Evolutionary conservation across 2,888 invertebrate species (phyloP).

Genomic region (Melinopterus prodromus): DNA sequence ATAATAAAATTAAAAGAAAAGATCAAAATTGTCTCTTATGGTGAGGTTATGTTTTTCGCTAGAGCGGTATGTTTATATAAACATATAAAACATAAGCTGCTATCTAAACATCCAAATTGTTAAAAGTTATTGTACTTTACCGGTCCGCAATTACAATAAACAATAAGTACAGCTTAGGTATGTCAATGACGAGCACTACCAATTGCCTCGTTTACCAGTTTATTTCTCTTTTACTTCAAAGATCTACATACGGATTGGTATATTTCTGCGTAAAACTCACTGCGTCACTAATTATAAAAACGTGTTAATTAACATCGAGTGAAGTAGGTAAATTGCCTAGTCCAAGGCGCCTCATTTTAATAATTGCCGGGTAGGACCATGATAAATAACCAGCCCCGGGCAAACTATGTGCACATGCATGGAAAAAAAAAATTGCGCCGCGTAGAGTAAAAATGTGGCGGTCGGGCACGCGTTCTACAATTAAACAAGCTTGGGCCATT

Average conservation of each 20-base stretch:
- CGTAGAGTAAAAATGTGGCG: not conserved
- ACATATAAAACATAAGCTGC: too few relatives aligned
- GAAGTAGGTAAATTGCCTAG: not conserved
- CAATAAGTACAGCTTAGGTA: not conserved
- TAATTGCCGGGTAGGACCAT: not conserved
- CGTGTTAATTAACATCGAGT: not conserved
- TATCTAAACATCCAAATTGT: too few relatives aligned
- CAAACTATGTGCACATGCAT: not conserved
- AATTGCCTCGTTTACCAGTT: not conserved
- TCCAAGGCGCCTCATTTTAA: not conserved
- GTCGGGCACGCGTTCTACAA: not conserved
- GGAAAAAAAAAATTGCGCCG: not conserved
- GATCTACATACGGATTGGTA: not conserved
- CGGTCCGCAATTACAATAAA: not conserved
- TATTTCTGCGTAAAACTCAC: not conserved
- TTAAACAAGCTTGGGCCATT: not conserved
- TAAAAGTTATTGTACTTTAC: too few relatives aligned
- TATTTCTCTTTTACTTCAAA: not conserved
- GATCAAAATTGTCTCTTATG: too few relatives aligned
- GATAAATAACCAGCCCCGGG: not conserved
- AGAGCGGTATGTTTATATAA: too few relatives aligned
- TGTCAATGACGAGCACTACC: not conserved
- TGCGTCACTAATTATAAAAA: not conserved
- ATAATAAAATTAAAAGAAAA: too few relatives aligned
- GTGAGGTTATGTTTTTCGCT: too few relatives aligned